These are phyloP conservation scores for Orestias chungarensis DNA, from an alignment of 2,797 vertebrate species.

Conservation along the genomic window DNA sequence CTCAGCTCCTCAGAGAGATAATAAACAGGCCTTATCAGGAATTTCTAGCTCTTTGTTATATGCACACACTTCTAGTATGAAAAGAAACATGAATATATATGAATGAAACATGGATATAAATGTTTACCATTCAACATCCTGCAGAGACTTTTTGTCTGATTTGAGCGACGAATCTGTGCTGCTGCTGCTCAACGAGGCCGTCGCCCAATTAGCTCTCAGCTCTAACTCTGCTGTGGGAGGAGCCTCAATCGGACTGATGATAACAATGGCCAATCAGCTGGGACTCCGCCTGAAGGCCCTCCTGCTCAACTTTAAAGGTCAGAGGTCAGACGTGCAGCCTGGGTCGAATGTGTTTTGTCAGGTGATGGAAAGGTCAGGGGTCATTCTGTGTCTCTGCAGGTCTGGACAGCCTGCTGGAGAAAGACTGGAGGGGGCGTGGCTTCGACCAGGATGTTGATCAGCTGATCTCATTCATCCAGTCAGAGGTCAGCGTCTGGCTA, in stretches of 20 bases:
- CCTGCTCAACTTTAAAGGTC: constrained; percentile 87
- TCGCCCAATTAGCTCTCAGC: constrained; percentile 88
- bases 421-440: constrained; percentile 89
- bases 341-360: background rate
- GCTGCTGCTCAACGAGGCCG: constrained; percentile 87
- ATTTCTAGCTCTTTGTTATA: no score
- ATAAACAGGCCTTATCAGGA: no score
- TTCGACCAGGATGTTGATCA: constrained; percentile 84
- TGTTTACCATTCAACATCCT: background rate
- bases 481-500: constrained; percentile 15
- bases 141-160: constrained; percentile 78
- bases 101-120: no score
- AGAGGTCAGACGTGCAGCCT: constrained; percentile 7
- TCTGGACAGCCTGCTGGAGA: constrained; percentile 82
- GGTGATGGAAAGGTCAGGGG: constrained; percentile 2
- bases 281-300: constrained; percentile 74
- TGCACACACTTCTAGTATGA: no score
- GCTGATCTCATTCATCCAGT: constrained; percentile 78
- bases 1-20: no score
- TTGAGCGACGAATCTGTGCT: constrained; percentile 76
- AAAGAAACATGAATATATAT: no score
- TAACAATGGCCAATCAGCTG: constrained; percentile 79
- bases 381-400: constrained; percentile 66
- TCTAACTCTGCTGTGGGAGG: constrained; percentile 82
- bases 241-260: constrained; percentile 81